These are phyloP conservation scores for Meriones psammophilus DNA, from an alignment of 2,797 vertebrate species.

Conservation along the genomic window DNA sequence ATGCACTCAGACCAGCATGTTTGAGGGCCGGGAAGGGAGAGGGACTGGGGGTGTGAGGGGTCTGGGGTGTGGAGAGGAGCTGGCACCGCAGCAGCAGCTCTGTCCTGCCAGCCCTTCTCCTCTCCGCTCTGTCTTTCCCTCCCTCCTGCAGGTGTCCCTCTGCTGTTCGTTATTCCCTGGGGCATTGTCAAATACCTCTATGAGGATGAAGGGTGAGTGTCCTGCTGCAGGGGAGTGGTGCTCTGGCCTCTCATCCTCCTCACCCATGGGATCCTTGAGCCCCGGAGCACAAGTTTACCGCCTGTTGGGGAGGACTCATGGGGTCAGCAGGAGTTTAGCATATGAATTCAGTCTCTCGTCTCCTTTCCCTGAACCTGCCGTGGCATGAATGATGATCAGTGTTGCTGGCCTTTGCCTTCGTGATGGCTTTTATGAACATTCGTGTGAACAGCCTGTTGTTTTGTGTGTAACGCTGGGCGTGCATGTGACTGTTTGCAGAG, in stretches of 20 bases:
- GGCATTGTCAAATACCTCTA: conserved; percentile 96
- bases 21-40: neutral
- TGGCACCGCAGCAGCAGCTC: neutral
- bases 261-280: neutral
- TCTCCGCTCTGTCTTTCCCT: conserved; percentile 79
- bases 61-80: neutral
- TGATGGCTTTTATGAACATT: neutral
- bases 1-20: neutral
- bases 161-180: conserved; percentile 97
- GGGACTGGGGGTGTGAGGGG: neutral
- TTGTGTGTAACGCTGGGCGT: neutral
- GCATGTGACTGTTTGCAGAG: neutral
- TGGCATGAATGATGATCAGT: neutral
- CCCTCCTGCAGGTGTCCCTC: conserved; percentile 92
- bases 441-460: neutral
- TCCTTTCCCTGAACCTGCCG: neutral
- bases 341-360: neutral
- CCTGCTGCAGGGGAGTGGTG: neutral
- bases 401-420: neutral
- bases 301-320: neutral
- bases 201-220: conserved; percentile 96
- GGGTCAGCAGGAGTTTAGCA: neutral
- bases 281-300: neutral
- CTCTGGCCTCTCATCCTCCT: neutral
- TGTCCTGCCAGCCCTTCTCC: conserved; percentile 69